A percentile compares a stretch with the other conserved stretches of the same genome.
Conservation (phyloP, 2,113 vertebrate species). For the Cavia aperea region DNA sequence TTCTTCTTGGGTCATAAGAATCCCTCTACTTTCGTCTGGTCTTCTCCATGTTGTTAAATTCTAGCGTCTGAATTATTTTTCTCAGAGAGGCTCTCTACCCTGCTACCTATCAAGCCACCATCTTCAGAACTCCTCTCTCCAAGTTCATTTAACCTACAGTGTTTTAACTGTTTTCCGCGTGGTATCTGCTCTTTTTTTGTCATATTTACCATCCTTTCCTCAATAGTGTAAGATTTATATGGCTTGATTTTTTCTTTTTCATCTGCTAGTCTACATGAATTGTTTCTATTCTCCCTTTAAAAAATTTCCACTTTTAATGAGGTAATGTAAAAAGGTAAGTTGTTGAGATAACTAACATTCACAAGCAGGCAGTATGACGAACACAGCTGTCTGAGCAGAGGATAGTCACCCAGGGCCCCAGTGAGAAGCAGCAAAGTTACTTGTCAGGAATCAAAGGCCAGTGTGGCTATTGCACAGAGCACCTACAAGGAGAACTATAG, state of each 20-base stretch:
- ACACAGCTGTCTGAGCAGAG: not conserved
- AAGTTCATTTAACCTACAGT: not conserved
- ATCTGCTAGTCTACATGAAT: not conserved
- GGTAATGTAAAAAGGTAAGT: not conserved
- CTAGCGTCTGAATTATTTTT: no score
- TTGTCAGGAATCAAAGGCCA: not conserved
- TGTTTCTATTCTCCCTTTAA: not conserved
- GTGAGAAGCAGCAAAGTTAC: not conserved
- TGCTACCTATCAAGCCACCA: no score
- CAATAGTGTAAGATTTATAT: not conserved
- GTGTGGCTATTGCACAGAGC: not conserved
- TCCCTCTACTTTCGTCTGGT: no score
- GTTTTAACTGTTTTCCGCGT: not conserved
- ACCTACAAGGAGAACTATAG: no score
- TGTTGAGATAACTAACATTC: not conserved
- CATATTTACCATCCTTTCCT: not conserved
- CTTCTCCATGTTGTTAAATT: no score
- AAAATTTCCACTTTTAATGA: not conserved
- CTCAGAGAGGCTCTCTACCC: no score
- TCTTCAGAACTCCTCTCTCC: not conserved
- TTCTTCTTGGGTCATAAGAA: no score
- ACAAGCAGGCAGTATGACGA: not conserved
- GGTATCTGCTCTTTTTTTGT: not conserved
- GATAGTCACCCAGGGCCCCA: not conserved
- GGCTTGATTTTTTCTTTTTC: not conserved